Evolutionary conservation across 1,140 invertebrate species (phyloP), one percentile per base, ranked within the genome.

Genomic region (Tetragnatha versicolor): DNA sequence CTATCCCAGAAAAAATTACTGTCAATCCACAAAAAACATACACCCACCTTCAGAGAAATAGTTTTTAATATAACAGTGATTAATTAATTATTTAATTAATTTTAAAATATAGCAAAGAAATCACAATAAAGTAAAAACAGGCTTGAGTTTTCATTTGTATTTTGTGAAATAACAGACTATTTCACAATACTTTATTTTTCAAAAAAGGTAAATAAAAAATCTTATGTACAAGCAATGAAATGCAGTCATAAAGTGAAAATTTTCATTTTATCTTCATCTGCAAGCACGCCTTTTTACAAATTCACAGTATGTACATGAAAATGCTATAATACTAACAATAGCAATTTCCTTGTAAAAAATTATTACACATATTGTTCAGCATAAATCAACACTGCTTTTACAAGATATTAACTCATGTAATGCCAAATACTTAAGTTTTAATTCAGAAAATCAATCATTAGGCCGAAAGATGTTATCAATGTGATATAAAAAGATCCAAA

Each of bases 291-390:
- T 76, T 76, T 65, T 51, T 76, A 76, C 73, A 76, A 76, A 76
- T 76, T 76, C 73, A 76, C 73, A 76, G n/a, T 76, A 76, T 76
- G n/a, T 76, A 76, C 73, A 76, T 63, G 60, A 65, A 76, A 76
- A 49, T 76, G 73, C 73, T 65, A 76, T 65, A 51, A 65, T 53
- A 37, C n/a, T 29, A 53, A 53, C 47, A 29, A 70, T 70, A 70
- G 66, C 66, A 70, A 53, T 70, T 70, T 53, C 45, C 14, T 53
- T 49, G 31, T 22, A 47, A 68, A 49, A 68, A 70, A 53, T 53
- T 70, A 53, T 70, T 53, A 70, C 66, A 70, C 49, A 70, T 51
- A 53, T 70, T 68, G 65, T 70, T 51, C 22, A 70, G 49, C 49
- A 70, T 53, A 70, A 70, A 27, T 70, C 31, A 53, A 70, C 66